These are phyloP conservation scores for Limnothrissa miodon DNA, from an alignment of 2,113 vertebrate species.

Conservation along the genomic window DNA sequence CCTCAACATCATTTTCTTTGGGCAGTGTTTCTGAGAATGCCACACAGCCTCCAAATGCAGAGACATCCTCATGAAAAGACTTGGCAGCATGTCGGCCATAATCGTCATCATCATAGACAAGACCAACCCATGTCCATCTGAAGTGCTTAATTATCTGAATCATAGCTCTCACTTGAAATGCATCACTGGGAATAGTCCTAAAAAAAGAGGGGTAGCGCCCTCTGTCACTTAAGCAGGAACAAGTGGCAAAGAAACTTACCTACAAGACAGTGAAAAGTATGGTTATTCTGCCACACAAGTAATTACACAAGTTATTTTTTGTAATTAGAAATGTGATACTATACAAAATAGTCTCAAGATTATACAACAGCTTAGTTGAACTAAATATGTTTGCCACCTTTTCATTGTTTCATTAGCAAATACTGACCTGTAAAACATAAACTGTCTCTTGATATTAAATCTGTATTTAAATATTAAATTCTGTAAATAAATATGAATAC, in stretches of 20 bases:
- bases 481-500: too few relatives aligned
- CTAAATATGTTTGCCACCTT: too few relatives aligned
- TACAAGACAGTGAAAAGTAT: conserved; percentile 15
- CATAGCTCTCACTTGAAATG: conserved; percentile 55
- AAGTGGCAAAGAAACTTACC: conserved; percentile 55
- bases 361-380: too few relatives aligned
- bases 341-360: too few relatives aligned
- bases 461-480: too few relatives aligned
- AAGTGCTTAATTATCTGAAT: conserved; percentile 54
- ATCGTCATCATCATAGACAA: conserved; percentile 60
- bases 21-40: conserved; percentile 62
- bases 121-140: conserved; percentile 61
- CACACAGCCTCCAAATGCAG: conserved; percentile 53
- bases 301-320: background rate
- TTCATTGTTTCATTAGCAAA: too few relatives aligned
- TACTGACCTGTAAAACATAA: too few relatives aligned
- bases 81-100: conserved; percentile 58
- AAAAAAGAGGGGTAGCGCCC: conserved; percentile 52
- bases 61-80: conserved; percentile 51
- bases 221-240: conserved; percentile 49
- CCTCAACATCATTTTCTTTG: conserved; percentile 37
- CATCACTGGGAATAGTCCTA: conserved; percentile 55
- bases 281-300: background rate
- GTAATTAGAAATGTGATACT: too few relatives aligned
- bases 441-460: too few relatives aligned